phyloP scores from a whole-genome alignment of 1,140 invertebrate genomes.

The Alviniconcha marisindica region DNA sequence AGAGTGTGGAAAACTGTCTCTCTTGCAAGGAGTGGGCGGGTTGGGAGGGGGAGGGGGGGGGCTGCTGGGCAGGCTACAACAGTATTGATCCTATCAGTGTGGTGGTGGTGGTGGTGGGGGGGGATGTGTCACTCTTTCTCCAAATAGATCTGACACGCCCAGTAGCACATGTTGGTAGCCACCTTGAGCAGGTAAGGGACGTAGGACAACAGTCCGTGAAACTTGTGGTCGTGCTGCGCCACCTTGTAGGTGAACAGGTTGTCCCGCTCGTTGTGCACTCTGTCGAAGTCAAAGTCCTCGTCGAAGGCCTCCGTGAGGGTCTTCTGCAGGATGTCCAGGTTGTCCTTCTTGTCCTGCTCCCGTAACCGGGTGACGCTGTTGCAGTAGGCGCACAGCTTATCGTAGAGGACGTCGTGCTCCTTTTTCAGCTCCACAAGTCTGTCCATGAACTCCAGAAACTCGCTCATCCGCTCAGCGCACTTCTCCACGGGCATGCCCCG shows the following conservation, averaged over 20 bases:
- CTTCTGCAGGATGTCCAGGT: constrained; percentile 60
- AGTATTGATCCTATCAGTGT: too few relatives aligned
- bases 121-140: constrained; percentile 70
- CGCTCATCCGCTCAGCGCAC: constrained; percentile 50
- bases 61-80: too few relatives aligned
- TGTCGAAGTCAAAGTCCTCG: constrained; percentile 61
- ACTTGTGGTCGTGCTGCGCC: constrained; percentile 54
- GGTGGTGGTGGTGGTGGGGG: too few relatives aligned
- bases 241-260: constrained; percentile 68
- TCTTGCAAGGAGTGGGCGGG: too few relatives aligned
- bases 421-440: constrained; percentile 54
- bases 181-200: constrained; percentile 63
- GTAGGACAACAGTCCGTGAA: constrained; percentile 61
- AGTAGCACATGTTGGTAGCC: constrained; percentile 60
- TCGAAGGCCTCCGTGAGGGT: constrained; percentile 46
- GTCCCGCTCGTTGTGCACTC: constrained; percentile 58
- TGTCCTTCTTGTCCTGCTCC: constrained; percentile 56
- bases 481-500: constrained; percentile 48
- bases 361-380: constrained; percentile 55
- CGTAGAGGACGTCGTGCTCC: constrained; percentile 54
- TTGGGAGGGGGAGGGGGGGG: too few relatives aligned
- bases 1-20: too few relatives aligned
- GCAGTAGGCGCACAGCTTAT: constrained; percentile 57
- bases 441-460: constrained; percentile 61
- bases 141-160: constrained; percentile 58